phyloP scores from a whole-genome alignment of 1,140 invertebrate species.

The Ganaspis sp. region DNA sequence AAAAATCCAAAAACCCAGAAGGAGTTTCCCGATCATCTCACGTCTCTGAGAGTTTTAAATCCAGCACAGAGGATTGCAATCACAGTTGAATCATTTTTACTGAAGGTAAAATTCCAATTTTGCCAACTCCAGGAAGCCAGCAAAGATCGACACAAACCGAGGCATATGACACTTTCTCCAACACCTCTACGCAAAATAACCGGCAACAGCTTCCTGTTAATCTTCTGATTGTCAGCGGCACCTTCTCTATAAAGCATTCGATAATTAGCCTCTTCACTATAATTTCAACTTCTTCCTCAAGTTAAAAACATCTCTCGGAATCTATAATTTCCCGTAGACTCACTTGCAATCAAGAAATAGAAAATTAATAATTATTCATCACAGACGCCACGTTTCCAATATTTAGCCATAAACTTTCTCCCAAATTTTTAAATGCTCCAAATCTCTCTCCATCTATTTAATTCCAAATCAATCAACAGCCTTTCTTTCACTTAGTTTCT shows the following conservation, averaged over 20 bases:
- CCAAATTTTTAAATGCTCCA: neutral
- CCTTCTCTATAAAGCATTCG: constrained; percentile 25
- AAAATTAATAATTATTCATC: neutral
- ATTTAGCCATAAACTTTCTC: constrained; percentile 13
- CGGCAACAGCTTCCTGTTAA: constrained; percentile 9
- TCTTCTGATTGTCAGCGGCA: constrained; percentile 9
- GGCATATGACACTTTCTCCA: constrained; percentile 26
- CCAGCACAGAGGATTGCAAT: neutral
- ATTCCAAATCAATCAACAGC: neutral
- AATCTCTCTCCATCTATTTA: constrained; percentile 1
- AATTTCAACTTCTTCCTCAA: neutral
- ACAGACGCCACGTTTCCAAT: neutral
- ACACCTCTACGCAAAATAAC: constrained; percentile 7
- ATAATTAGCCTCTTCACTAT: neutral
- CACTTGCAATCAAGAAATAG: neutral
- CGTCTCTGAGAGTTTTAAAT: constrained; percentile 52
- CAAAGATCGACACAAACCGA: neutral
- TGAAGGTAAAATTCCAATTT: neutral
- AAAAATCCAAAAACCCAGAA: constrained; percentile 68
- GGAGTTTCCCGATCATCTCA: constrained; percentile 72
- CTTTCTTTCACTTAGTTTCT: neutral
- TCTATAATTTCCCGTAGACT: neutral
- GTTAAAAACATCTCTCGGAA: neutral
- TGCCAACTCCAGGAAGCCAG: neutral
- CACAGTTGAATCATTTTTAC: constrained; percentile 6